Base-by-base conservation (phyloP, 2,113 vertebrate genomes). In the Falco punctatus region DNA sequence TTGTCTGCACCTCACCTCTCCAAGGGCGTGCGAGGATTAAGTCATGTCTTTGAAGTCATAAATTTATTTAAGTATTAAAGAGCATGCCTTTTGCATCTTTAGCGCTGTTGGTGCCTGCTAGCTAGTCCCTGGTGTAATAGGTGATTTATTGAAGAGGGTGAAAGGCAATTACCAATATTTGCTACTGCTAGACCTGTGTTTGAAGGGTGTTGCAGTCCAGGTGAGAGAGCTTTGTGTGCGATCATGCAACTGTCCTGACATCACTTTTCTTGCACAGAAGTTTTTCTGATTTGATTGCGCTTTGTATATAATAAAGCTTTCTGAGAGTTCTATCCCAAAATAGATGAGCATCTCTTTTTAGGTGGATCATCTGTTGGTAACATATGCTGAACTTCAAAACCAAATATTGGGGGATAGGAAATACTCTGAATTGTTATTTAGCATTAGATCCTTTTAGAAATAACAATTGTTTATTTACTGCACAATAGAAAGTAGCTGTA, bases 231-330 rank as follows among this genome's bases (percentile, higher is more conserved):
- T 48, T 3, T 28, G 48, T 6, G 26, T 35, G 52, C 27, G 67
- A 44, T 32, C 46, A 0, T 11, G 38, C 67, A 4, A 2, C 74
- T 46, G 8, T 9, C 54, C 30, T 19, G 44, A 15, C 3, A 0
- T 74, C 28, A 15, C 42, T 61, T 51, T 16, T 26, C 42, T 2
- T 27, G 44, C 61, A 11, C 55, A 17, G 61, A 26, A 27, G 20
- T 32, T 38, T 38, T 52, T 24, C 62, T 42, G 66, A 33, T 61
- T 35, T 65, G 26, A 20, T 81, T 42, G 23, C 42, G 2, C 22
- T 74, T 44, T 11, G 22, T 23, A 2, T 3, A 7, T 55, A 52
- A 35, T 19, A 48, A 55, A 69, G 59, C 33, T 44, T 49, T 54
- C 6, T 12, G 54, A 73, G 77, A 57, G 26, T 35, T 75, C 48